Evolutionary conservation across 2,113 vertebrate species (phyloP), one percentile per base, ranked within the genome.

Genomic region (Rhadina sibilatrix): DNA sequence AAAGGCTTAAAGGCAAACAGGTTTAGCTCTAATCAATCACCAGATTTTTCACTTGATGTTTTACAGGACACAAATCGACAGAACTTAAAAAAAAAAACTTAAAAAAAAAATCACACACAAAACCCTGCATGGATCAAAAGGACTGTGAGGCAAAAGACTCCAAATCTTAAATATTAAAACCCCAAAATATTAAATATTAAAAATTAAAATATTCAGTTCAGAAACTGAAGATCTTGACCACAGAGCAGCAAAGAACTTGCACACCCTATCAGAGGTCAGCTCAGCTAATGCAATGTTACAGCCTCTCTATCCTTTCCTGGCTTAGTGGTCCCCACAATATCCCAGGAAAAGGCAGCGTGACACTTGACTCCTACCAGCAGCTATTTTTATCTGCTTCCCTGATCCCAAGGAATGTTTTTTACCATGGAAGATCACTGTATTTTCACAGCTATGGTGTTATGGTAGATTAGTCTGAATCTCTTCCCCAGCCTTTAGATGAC

Each of bases 91-190:
- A 57, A 47, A 19, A 33, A 5, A 24, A 38, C 37, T 38, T 27
- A 22, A 2, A 9, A 22, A n/a, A 9, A 22, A n/a, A n/a, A 31
- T 15, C 19, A 19, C 8, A 33, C 10, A 17, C 5, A 59, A 85
- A 35, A 13, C 11, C 10, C 4, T 4, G 3, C 2, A 9, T 0
- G 0, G 33, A 20, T 76, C 42, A 35, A 81, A 81, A 47, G 15
- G 2, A 13, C 8, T 18, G 21, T 7, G 59, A 71, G 21, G 42
- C 2, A n/a, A 38, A 46, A 52, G 3, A 2, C 11, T 9, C 5
- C 1, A 6, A 4, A 18, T 61, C 52, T 56, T 52, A 42, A 54
- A 8, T 25, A 47, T 15, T 20, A 40, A 40, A 40, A 40, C 11
- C 12, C 38, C 11, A 40, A 40, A 40, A 40, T 40, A 11, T 40